Percentiles rank a stretch among this genome's conserved stretches.
phyloP scores from a whole-genome alignment of 1,140 invertebrate species.

The Psilanteris sp. region DNA sequence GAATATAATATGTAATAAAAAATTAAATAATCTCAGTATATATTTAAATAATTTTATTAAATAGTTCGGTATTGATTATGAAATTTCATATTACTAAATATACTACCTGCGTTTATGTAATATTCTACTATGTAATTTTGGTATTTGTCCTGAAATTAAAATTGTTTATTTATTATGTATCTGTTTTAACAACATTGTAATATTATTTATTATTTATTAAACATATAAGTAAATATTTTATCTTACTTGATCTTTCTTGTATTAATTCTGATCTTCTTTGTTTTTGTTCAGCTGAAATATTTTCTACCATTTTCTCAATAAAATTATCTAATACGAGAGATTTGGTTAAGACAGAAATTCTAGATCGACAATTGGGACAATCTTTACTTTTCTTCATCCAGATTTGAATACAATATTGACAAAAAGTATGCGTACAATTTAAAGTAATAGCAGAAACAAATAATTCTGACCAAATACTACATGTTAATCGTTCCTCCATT shows the following conservation, averaged over 20 bases:
- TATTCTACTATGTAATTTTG: too few relatives aligned
- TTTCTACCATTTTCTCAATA: constrained; percentile 84
- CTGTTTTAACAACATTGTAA: too few relatives aligned
- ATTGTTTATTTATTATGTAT: too few relatives aligned
- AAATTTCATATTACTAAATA: too few relatives aligned
- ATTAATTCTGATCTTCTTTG: constrained; percentile 79
- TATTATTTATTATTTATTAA: too few relatives aligned
- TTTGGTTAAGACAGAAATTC: constrained; percentile 79
- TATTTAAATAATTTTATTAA: too few relatives aligned
- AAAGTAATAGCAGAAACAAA: constrained; percentile 86
- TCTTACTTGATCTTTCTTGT: constrained; percentile 79
- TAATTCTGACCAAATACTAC: constrained; percentile 89
- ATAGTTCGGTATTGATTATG: too few relatives aligned
- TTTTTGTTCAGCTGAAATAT: constrained; percentile 79
- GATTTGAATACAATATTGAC: constrained; percentile 85
- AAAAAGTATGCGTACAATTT: constrained; percentile 90
- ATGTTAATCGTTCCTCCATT: constrained; percentile 89
- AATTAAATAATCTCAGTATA: too few relatives aligned
- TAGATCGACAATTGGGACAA: constrained; percentile 86
- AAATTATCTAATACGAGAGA: constrained; percentile 82
- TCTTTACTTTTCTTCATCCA: constrained; percentile 87
- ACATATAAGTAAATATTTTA: too few relatives aligned
- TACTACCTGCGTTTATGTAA: too few relatives aligned
- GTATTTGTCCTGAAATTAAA: too few relatives aligned
- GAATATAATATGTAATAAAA: too few relatives aligned